Base-by-base conservation (phyloP, 2,888 invertebrate species). In the Xylocampa areola region DNA sequence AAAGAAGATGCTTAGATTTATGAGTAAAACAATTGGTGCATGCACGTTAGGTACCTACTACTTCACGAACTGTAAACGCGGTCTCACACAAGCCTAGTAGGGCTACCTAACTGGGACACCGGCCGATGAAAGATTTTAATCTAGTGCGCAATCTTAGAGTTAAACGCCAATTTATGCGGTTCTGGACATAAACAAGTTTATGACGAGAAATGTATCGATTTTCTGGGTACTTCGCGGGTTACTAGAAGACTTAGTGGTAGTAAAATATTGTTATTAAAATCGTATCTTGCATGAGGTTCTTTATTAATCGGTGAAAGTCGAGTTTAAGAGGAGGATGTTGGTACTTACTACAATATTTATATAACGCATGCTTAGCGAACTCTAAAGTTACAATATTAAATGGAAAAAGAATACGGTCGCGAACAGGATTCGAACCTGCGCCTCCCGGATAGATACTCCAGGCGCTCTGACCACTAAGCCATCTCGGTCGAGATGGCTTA, bases 101-200 rank as follows among this genome's bases (percentile, higher is more conserved):
- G 64, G 58, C 44, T 59, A 17, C 37, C 45, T 57, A 68, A 59
- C 55, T 70, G 43, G 64, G 58, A 39, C 62, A 58, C 40, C 45
- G 40, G 57, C 49, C 64, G 61, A 73, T 57, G 71, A 57, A 70
- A 73, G 65, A 71, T 68, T 68, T 58, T 68, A 71, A 74, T 73
- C 74, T 68, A 39, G 55, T 47, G 30, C 53, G 52, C 61, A 70
- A 70, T 73, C 71, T 74, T 27, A 45, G 47, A 49, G 30, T 68
- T 66, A 60, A 71, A 59, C 23, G 62, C 65, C 74, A 65, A 73
- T 73, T 74, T 71, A 74, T 74, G 59, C 61, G 54, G 32, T 25
- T 55, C 63, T 51, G 13, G 45, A 58, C 61, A 55, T 68, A 62
- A 64, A 65, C 51, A 53, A 53, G 68, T 68, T 68, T 71, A 71